Conservation (phyloP, 2,888 invertebrate genomes). For the Eugnorisma glareosa region DNA sequence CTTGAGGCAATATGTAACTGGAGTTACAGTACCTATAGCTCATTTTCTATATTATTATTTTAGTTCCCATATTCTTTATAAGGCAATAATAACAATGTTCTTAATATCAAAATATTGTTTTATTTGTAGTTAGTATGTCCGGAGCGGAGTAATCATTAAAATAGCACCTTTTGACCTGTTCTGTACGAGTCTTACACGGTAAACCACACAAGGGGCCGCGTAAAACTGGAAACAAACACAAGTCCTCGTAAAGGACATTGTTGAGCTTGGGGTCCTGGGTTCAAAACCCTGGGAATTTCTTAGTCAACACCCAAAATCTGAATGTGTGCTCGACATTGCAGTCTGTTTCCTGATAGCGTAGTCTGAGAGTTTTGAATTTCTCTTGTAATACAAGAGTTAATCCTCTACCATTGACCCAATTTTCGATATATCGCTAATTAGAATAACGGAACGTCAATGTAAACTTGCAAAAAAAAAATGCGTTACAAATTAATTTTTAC, state of each 20-base stretch:
- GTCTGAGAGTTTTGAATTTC: not conserved
- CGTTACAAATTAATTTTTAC: not conserved
- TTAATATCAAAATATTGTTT: conserved; percentile 52
- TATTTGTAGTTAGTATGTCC: conserved; percentile 24
- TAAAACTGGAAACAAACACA: not conserved
- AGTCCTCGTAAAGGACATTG: not conserved
- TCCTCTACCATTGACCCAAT: too few relatives aligned
- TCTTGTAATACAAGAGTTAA: not conserved
- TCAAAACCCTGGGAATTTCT: not conserved
- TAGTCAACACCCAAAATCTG: not conserved
- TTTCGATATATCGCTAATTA: not conserved
- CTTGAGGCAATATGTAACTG: conserved; percentile 39
- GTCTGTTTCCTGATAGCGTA: not conserved
- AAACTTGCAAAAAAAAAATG: not conserved
- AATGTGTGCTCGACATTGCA: not conserved
- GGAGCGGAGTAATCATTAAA: not conserved
- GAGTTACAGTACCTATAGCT: conserved; percentile 27
- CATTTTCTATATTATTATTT: conserved; percentile 38
- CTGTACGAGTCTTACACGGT: not conserved
- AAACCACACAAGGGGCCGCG: not conserved
- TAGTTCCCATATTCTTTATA: conserved; percentile 47
- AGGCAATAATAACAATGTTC: conserved; percentile 55
- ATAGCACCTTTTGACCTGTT: not conserved
- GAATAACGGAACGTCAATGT: not conserved
- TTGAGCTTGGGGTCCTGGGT: not conserved